Conservation (phyloP, 2,113 vertebrate species). For the Oxygymnocypris stewartii region DNA sequence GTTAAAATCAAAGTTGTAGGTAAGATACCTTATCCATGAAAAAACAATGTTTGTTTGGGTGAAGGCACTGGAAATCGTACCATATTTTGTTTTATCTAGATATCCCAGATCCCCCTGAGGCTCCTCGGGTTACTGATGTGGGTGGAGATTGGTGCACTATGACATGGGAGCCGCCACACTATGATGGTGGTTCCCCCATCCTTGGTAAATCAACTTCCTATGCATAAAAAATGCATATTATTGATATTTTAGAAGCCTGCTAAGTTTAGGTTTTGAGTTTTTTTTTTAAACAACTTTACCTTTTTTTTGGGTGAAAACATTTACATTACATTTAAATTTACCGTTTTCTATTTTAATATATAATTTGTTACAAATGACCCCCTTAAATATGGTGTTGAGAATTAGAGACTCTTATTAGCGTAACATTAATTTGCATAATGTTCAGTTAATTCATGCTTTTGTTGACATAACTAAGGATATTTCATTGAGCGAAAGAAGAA, state of each 20-base stretch:
- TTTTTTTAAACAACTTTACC: background rate
- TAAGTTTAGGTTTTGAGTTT: background rate
- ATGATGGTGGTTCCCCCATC: conserved; percentile 91
- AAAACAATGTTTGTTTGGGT: background rate
- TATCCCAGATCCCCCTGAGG: conserved; percentile 89
- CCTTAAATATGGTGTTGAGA: background rate
- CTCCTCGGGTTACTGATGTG: conserved; percentile 85
- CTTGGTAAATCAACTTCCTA: conserved; percentile 77
- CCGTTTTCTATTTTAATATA: background rate
- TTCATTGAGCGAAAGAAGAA: conserved; percentile 98
- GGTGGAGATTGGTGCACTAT: conserved; percentile 98
- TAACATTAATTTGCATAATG: background rate
- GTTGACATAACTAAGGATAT: conserved; percentile 78
- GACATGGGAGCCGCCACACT: conserved; percentile 90
- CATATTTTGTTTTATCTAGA: conserved; percentile 71
- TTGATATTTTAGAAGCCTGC: background rate
- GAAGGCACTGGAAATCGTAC: background rate
- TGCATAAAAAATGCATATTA: background rate
- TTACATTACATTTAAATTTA: background rate
- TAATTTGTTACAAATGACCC: background rate
- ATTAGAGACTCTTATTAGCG: background rate
- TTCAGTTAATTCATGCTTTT: background rate
- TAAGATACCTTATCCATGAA: conserved; percentile 70
- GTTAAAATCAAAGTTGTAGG: conserved; percentile 96
- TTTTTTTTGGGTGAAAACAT: too few species aligned